phyloP scores from a whole-genome alignment of 2,797 vertebrate genomes.

The Mionectes olivaceus region DNA sequence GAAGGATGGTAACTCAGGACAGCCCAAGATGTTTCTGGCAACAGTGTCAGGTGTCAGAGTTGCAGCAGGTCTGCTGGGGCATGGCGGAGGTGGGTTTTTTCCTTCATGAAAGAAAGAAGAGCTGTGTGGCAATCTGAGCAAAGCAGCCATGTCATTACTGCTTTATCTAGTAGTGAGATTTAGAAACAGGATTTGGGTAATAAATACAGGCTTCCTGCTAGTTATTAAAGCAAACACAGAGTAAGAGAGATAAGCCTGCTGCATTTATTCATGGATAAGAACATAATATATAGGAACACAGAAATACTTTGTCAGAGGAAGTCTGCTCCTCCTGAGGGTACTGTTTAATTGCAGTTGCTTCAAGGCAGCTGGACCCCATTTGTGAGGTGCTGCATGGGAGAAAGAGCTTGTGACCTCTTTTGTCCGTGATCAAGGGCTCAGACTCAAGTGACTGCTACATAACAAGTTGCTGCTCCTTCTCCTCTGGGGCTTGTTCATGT shows the following conservation, averaged over 20 bases:
- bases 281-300: neutral
- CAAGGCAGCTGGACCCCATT: neutral
- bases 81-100: neutral
- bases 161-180: constrained; percentile 46
- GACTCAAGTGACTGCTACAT: neutral
- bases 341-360: neutral
- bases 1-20: neutral
- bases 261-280: constrained; percentile 43
- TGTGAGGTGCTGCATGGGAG: neutral
- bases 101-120: neutral
- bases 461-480: neutral
- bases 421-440: neutral
- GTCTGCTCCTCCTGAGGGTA: neutral
- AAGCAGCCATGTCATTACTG: constrained; percentile 37
- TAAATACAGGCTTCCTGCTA: constrained; percentile 28
- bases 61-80: neutral
- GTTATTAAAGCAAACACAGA: constrained; percentile 51
- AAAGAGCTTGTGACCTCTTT: neutral
- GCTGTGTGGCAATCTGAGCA: neutral
- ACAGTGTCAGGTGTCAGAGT: neutral
- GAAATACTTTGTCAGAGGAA: neutral
- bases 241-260: constrained; percentile 32
- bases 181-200: constrained; percentile 38
- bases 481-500: neutral
- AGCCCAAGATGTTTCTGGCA: neutral